These are phyloP conservation scores for Sebastes hopkinsi DNA, from an alignment of 2,797 vertebrate species.

Conservation along the genomic window DNA sequence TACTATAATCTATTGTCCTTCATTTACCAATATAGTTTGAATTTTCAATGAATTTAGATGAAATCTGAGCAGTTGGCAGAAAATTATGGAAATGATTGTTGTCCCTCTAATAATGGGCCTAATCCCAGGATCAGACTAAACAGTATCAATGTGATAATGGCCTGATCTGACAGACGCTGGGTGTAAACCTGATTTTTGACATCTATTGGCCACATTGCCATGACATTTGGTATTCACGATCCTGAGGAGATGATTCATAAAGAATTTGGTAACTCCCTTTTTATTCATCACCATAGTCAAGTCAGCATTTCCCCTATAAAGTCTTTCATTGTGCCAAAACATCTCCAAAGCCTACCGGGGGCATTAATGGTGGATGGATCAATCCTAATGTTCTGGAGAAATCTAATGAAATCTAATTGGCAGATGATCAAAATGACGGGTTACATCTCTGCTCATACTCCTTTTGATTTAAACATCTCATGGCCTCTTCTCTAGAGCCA, in stretches of 20 bases:
- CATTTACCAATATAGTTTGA: background rate
- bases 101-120: background rate
- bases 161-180: background rate
- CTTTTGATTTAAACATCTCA: background rate
- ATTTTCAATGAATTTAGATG: background rate
- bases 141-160: background rate
- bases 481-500: background rate
- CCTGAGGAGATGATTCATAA: background rate
- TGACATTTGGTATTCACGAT: background rate
- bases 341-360: background rate
- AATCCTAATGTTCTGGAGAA: background rate
- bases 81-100: background rate
- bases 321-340: background rate
- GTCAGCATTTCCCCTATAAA: background rate
- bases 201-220: background rate
- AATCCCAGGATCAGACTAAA: background rate
- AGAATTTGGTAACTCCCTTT: background rate
- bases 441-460: background rate
- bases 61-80: background rate
- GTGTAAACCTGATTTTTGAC: background rate
- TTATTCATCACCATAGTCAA: background rate
- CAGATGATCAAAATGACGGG: background rate
- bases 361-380: background rate
- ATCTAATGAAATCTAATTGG: background rate
- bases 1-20: background rate